Percentiles rank a stretch among this genome's conserved stretches.
phyloP scores from a whole-genome alignment of 2,888 invertebrate species.

The Nymphalis urticae region DNA sequence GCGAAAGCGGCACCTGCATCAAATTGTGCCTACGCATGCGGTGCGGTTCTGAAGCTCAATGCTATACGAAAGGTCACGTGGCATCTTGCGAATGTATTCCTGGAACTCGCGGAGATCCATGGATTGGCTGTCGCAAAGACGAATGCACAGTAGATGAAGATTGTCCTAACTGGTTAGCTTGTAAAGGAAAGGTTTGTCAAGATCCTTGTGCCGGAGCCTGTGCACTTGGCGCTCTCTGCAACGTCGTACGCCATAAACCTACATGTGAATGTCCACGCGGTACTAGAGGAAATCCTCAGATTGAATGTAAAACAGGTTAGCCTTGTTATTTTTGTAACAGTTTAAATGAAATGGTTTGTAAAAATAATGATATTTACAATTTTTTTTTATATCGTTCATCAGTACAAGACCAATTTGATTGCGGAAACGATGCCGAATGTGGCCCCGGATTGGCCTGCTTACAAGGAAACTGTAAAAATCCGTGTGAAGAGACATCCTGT shows the following conservation, averaged over 20 bases:
- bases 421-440: slow-evolving; percentile 91
- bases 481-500: slow-evolving; percentile 90
- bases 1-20: slow-evolving; percentile 90
- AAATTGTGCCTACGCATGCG: slow-evolving; percentile 90
- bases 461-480: slow-evolving; percentile 88
- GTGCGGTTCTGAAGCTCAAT: slow-evolving; percentile 90
- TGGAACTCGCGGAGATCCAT: slow-evolving; percentile 89
- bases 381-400: slow-evolving; percentile 36
- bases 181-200: slow-evolving; percentile 88
- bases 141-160: slow-evolving; percentile 89
- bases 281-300: slow-evolving; percentile 88
- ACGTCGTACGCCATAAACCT: slow-evolving; percentile 88
- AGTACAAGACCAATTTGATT: slow-evolving; percentile 83
- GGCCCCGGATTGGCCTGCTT: slow-evolving; percentile 93
- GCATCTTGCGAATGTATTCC: slow-evolving; percentile 90
- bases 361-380: neutral
- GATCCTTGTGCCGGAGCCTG: slow-evolving; percentile 93
- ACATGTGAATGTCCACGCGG: slow-evolving; percentile 92
- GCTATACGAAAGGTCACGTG: slow-evolving; percentile 88
- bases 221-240: slow-evolving; percentile 88
- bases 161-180: slow-evolving; percentile 90
- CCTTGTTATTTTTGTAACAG: slow-evolving; percentile 5
- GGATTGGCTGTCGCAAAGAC: slow-evolving; percentile 87
- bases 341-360: neutral
- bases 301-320: slow-evolving; percentile 83